Evolutionary conservation across 1,140 invertebrate genomes (phyloP).

Genomic region (Pachyrhynchus sulphureomaculatus): DNA sequence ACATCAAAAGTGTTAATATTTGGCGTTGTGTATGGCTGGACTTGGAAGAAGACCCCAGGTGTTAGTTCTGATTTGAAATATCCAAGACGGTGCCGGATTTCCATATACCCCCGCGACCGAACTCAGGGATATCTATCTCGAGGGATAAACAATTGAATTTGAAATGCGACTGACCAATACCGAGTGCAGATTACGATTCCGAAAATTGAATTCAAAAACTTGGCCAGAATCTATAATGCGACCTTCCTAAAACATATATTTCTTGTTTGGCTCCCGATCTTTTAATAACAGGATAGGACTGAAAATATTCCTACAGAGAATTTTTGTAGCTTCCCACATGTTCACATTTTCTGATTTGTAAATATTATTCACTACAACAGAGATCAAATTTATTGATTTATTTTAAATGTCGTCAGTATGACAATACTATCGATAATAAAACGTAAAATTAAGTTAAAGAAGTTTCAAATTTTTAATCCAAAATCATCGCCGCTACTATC

Average conservation of each 20-base stretch:
- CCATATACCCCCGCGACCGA: slow-evolving; percentile 47
- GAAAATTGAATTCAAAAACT: slow-evolving; percentile 55
- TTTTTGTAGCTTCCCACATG: too few species aligned
- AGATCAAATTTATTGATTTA: too few species aligned
- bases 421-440: too few species aligned
- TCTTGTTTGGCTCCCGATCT: slow-evolving; percentile 42
- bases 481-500: too few species aligned
- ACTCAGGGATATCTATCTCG: slow-evolving; percentile 48
- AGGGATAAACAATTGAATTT: slow-evolving; percentile 52
- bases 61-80: slow-evolving; percentile 50
- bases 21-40: slow-evolving; percentile 32
- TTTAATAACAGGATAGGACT: slow-evolving; percentile 14
- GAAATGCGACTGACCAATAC: slow-evolving; percentile 51
- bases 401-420: too few species aligned
- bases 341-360: too few species aligned
- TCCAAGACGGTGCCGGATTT: slow-evolving; percentile 44
- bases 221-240: slow-evolving; percentile 52
- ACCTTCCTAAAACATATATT: slow-evolving; percentile 47
- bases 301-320: too few species aligned
- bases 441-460: too few species aligned
- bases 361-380: too few species aligned
- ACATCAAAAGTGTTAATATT: slow-evolving; percentile 44
- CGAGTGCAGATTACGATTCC: slow-evolving; percentile 48
- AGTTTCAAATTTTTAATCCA: too few species aligned
- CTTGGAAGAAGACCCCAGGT: slow-evolving; percentile 40